Evolutionary conservation across 2,888 invertebrate genomes (phyloP), one percentile per base, ranked within the genome.

Genomic region (Drosophila tripunctata): DNA sequence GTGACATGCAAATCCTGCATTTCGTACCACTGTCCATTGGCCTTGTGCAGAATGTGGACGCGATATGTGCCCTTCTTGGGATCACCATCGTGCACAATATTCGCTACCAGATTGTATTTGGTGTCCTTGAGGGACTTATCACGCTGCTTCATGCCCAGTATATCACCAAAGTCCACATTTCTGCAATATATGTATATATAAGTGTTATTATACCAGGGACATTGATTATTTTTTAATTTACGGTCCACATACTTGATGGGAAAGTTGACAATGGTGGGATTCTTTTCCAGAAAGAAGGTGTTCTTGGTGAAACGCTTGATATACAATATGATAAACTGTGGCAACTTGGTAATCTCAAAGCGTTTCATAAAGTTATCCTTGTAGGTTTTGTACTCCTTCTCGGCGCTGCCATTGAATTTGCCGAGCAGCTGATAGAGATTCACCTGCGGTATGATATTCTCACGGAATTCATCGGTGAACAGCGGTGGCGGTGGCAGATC

Each of bases 191-290:
- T 24, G 24, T 7, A n/a, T 24, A 4, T 24, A 24, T 24, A 24
- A 2, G 7, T 24, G n/a, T 8, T 7, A 24, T 7, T 10, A 27
- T 10, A 27, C 27, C 10, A n/a, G n/a, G n/a, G n/a, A n/a, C n/a
- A n/a, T n/a, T n/a, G n/a, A n/a, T n/a, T n/a, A n/a, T n/a, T n/a
- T n/a, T n/a, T n/a, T n/a, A n/a, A n/a, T n/a, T n/a, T n/a, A n/a
- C n/a, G n/a, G n/a, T n/a, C n/a, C 38, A 93, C 96, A 94, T 93
- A 98, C 97, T 98, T 98, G 65, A 99, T 98, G 3, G 99, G 99
- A 91, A 99, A 99, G 91, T 99, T 99, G 2, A 99, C 99, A 88
- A 99, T 99, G 0, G 99, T 99, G 1, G 99, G 99, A 93, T 99
- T 99, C 92, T 99, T 99, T 91, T 99, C 99, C 14, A 98, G 94